Base-by-base conservation (phyloP, 1,140 invertebrate genomes). In the Halesus radiatus region DNA sequence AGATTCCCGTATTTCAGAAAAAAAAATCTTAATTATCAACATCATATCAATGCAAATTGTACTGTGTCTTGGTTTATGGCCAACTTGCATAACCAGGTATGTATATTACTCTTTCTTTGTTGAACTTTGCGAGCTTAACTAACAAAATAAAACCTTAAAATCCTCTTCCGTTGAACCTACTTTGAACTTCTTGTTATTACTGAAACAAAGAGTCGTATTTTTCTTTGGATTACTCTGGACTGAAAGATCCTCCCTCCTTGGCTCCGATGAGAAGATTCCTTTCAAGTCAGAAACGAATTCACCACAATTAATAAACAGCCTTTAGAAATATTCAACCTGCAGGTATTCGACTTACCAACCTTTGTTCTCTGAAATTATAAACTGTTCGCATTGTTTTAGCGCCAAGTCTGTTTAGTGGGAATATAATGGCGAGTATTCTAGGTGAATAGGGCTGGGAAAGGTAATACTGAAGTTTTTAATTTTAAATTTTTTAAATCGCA, bases 341-440 rank as follows among this genome's bases (percentile, higher is more conserved):
- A 74, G 72, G 72, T 76, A 62, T 22, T 76, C n/a, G 74, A 76
- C 74, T 74, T 74, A 74, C 50, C 72, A 74, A 54, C 53, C 72
- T 58, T 74, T 74, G 72, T 74, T 73, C 20, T 53, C 6, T 26
- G 53, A 53, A 29, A 74, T 74, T 74, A 74, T 74, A 54, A 73
- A 74, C 26, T 58, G 23, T 53, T 54, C 23, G 50, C 50, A 26
- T 74, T 73, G 37, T 53, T 73, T 68, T 15, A 22, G 18, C 56
- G 13, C 56, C 23, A 60, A 23, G 56, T 23, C 56, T 60, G 56
- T 23, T 60, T 60, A 23, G 7, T 60, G 6, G 13, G 10, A 60
- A 20, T 20, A 22, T 22, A 60, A 60, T 60, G 37, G 37, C 37
- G 10, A 0, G 37, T 10, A 1, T 45, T 45, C 3, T 45, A 45